Evolutionary conservation across 92 coral and sea anemone species (phyloP).

Genomic region (Montipora capitata): DNA sequence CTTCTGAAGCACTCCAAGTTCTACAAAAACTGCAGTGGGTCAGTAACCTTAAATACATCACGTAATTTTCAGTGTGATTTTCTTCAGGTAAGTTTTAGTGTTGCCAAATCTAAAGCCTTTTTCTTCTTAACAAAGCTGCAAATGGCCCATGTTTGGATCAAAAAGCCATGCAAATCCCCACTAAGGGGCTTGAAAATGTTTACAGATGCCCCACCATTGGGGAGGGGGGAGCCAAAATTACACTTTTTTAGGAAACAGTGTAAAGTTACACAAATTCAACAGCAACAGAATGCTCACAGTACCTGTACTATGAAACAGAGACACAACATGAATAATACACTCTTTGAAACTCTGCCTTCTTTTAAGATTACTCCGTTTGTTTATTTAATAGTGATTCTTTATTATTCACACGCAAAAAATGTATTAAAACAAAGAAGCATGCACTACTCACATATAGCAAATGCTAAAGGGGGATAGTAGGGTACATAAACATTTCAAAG

Average conservation of each 20-base stretch:
- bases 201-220: constrained; percentile 14
- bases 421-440: no score
- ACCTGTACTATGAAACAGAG: no score
- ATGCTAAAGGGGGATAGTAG: no score
- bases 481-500: no score
- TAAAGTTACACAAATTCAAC: neutral
- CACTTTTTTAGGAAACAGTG: neutral
- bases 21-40: constrained; percentile 10
- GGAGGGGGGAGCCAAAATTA: constrained; percentile 1
- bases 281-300: neutral
- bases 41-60: neutral
- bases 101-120: neutral
- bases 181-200: neutral
- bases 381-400: no score
- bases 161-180: neutral
- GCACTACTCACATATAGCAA: no score
- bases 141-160: neutral
- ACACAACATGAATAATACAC: no score
- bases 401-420: no score
- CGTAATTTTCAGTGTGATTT: neutral
- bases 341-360: no score
- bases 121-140: neutral
- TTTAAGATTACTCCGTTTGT: no score
- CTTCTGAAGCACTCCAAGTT: constrained; percentile 1
- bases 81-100: neutral